A percentile compares a stretch with the other conserved stretches of the same genome.
These are phyloP conservation scores for Centropus bengalensis DNA, from an alignment of 2,113 vertebrate genomes.

Conservation along the genomic window DNA sequence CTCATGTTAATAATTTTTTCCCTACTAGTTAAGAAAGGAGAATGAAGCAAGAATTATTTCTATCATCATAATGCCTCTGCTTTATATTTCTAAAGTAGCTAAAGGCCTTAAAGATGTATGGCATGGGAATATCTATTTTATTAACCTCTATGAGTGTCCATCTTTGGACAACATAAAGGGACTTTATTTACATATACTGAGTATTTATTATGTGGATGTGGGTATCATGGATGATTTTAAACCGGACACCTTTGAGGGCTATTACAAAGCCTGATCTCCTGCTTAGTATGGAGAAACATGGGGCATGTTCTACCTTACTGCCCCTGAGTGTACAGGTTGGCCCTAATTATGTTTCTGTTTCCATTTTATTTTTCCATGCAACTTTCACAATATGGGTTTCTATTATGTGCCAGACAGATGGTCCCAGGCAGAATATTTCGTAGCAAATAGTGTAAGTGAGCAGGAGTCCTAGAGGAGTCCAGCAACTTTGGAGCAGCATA, in stretches of 20 bases:
- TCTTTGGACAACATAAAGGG: not conserved
- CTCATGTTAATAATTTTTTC: not conserved
- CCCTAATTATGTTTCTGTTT: not conserved
- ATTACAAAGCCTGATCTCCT: not conserved
- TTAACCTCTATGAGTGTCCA: not conserved
- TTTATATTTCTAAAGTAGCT: not conserved
- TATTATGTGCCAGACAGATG: not conserved
- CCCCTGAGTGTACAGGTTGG: not conserved
- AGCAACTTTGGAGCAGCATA: not conserved
- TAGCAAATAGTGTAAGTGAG: not conserved
- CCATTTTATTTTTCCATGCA: not conserved
- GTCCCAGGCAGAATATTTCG: not conserved
- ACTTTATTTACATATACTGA: not conserved
- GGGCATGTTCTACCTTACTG: not conserved
- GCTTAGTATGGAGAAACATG: not conserved
- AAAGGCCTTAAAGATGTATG: not conserved
- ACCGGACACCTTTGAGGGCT: not conserved
- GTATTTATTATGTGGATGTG: not conserved
- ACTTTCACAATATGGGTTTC: not conserved
- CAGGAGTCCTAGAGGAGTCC: not conserved
- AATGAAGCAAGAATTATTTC: not conserved
- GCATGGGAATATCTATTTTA: not conserved
- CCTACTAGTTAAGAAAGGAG: not conserved
- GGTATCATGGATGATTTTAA: not conserved
- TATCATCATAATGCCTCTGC: not conserved